Percentiles rank a stretch among this genome's conserved stretches.
These are phyloP conservation scores for Dryocosmus kuriphilus DNA, from an alignment of 2,888 invertebrate genomes.

Conservation along the genomic window DNA sequence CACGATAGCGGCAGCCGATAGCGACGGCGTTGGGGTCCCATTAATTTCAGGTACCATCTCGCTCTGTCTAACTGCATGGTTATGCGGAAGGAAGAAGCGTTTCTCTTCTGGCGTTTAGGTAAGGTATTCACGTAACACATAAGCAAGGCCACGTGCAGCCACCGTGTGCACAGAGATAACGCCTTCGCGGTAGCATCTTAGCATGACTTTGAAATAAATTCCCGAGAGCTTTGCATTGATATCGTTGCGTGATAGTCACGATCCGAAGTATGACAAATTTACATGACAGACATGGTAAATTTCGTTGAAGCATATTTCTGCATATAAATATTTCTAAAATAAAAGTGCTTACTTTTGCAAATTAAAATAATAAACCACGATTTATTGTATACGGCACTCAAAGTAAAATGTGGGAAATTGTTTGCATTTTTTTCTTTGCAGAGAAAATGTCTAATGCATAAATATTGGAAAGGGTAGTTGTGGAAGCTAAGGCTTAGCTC, in stretches of 20 bases:
- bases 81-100: slow-evolving; percentile 55
- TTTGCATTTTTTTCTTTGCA: too few relatives aligned
- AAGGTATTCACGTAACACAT: slow-evolving; percentile 77
- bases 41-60: slow-evolving; percentile 68
- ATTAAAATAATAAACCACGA: too few relatives aligned
- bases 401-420: too few relatives aligned
- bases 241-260: slow-evolving; percentile 42
- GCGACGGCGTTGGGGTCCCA: slow-evolving; percentile 65
- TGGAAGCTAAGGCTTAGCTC: too few relatives aligned
- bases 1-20: slow-evolving; percentile 70
- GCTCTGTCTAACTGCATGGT: slow-evolving; percentile 59
- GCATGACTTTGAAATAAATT: slow-evolving; percentile 70
- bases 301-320: background rate
- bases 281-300: background rate
- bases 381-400: too few relatives aligned
- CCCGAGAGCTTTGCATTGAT: slow-evolving; percentile 56
- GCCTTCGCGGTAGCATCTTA: slow-evolving; percentile 70
- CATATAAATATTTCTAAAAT: background rate
- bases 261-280: background rate
- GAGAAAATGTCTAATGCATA: too few relatives aligned
- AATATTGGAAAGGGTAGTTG: too few relatives aligned
- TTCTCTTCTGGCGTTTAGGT: slow-evolving; percentile 68
- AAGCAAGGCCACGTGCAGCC: slow-evolving; percentile 74
- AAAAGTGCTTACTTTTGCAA: background rate
- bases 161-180: slow-evolving; percentile 77